These are phyloP conservation scores for Centrocercus urophasianus DNA, from an alignment of 2,113 vertebrate genomes.

Conservation along the genomic window DNA sequence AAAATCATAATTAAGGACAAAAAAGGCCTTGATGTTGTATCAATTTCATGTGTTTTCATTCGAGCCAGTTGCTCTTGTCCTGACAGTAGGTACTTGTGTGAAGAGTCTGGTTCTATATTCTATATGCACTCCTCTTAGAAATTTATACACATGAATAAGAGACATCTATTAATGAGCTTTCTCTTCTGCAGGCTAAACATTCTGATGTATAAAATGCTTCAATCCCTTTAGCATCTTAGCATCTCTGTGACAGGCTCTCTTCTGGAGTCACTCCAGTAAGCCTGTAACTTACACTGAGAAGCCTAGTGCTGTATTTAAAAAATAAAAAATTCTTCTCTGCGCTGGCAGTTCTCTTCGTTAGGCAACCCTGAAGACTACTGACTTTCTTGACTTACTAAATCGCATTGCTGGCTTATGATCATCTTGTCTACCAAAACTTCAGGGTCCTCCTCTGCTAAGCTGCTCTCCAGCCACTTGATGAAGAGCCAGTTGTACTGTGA, in stretches of 20 bases:
- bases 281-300: not conserved
- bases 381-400: not conserved
- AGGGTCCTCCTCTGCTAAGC: not conserved
- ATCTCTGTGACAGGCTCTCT: not conserved
- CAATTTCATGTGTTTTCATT: not conserved
- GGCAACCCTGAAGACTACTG: not conserved
- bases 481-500: not conserved
- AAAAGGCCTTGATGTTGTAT: not conserved
- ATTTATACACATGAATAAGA: not conserved
- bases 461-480: not conserved
- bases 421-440: not conserved
- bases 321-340: not conserved
- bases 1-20: not conserved
- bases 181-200: not conserved
- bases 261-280: not conserved
- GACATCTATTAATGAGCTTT: not conserved
- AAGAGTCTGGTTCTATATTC: not conserved
- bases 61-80: not conserved
- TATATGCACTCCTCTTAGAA: not conserved
- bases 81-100: not conserved
- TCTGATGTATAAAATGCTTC: not conserved
- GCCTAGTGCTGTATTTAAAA: not conserved
- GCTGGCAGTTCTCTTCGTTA: not conserved
- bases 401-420: not conserved
- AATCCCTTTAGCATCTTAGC: fast-evolving